A percentile compares a stretch with the other conserved stretches of the same genome.
Evolutionary conservation across 2,797 vertebrate species (phyloP).

Genomic region (Crypturellus tataupa): DNA sequence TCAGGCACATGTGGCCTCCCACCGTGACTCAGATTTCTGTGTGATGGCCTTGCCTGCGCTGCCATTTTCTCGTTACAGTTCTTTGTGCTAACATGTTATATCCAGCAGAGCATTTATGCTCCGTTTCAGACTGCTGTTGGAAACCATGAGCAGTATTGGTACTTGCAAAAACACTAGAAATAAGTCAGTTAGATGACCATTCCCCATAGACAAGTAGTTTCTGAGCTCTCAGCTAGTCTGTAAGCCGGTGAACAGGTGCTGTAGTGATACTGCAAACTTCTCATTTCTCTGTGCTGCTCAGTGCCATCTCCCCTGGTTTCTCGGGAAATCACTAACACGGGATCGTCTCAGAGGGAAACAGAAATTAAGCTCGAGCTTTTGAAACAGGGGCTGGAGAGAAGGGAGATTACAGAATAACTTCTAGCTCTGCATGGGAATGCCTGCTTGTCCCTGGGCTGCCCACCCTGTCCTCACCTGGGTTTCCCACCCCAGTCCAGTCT

Average conservation of each 20-base stretch:
- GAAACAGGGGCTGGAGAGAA: fast-evolving
- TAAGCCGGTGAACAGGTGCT: not conserved
- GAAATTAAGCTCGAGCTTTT: not conserved
- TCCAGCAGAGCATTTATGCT: not conserved
- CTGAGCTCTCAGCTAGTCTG: not conserved
- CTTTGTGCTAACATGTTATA: not conserved
- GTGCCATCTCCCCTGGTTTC: not conserved
- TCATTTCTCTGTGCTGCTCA: not conserved
- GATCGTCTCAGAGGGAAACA: not conserved
- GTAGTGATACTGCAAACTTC: not conserved
- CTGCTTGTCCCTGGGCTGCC: not conserved
- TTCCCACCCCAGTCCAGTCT: not conserved
- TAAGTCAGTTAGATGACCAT: not conserved
- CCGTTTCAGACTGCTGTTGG: not conserved
- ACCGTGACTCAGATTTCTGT: not conserved
- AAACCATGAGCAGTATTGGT: not conserved
- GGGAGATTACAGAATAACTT: not conserved
- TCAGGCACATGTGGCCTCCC: not conserved
- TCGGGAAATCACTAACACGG: not conserved
- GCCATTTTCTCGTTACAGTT: not conserved
- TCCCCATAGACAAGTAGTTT: not conserved
- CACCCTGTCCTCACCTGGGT: not conserved
- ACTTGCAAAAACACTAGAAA: not conserved
- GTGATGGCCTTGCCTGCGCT: not conserved
- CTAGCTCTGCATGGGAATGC: not conserved